These are phyloP conservation scores for Trematomus loennbergii DNA, from an alignment of 2,113 vertebrate species.

Conservation along the genomic window DNA sequence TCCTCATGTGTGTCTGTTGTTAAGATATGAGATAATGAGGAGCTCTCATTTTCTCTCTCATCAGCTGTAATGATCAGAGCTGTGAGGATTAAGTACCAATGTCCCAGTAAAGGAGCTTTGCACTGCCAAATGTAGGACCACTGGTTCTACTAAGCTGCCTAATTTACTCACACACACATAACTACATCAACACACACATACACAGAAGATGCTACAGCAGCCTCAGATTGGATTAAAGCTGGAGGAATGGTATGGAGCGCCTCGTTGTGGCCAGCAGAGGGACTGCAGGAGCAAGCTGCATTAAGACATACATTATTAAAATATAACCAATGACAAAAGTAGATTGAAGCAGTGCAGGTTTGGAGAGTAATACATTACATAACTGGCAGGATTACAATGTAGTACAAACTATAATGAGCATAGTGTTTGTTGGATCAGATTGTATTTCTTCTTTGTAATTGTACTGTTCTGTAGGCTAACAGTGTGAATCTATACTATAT, in stretches of 20 bases:
- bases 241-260: slow-evolving; percentile 54
- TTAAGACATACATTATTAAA: neutral
- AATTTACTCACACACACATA: slow-evolving; percentile 73
- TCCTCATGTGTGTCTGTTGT: slow-evolving; percentile 9
- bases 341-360: slow-evolving; percentile 4
- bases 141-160: slow-evolving; percentile 76
- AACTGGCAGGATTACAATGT: too few species aligned
- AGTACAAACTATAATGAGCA: too few species aligned
- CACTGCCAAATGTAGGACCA: slow-evolving; percentile 71
- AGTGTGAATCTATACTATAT: too few species aligned
- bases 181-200: slow-evolving; percentile 51
- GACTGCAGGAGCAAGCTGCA: slow-evolving; percentile 54
- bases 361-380: too few species aligned
- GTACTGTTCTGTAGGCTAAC: too few species aligned
- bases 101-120: slow-evolving; percentile 80
- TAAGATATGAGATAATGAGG: slow-evolving; percentile 32
- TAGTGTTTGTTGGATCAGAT: too few species aligned
- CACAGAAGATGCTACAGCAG: slow-evolving; percentile 53
- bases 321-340: slow-evolving; percentile 2
- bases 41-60: slow-evolving; percentile 49
- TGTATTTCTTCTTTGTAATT: too few species aligned
- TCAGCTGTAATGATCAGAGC: slow-evolving; percentile 70
- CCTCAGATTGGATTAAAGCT: slow-evolving; percentile 45
- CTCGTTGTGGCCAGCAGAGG: slow-evolving; percentile 64
- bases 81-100: slow-evolving; percentile 75